Percentiles rank a stretch among this genome's conserved stretches.
Evolutionary conservation across 2,113 vertebrate species (phyloP).

Genomic region (Myrmecobius fasciatus): DNA sequence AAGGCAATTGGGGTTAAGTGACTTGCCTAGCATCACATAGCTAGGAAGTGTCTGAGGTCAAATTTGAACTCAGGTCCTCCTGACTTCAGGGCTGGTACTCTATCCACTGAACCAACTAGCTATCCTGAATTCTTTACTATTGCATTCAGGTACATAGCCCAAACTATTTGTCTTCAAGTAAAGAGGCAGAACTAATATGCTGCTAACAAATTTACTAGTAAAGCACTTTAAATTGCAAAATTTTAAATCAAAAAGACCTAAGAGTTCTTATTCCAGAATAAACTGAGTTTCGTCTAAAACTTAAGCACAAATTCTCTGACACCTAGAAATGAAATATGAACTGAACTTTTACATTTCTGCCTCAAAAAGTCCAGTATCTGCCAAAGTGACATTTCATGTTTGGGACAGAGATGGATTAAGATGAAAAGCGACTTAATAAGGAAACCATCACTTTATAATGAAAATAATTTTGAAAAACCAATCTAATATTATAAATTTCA

Average conservation of each 20-base stretch:
- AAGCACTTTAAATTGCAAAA: constrained; percentile 24
- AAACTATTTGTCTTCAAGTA: constrained; percentile 9
- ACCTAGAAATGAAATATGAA: constrained; percentile 41
- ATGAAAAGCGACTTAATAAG: neutral
- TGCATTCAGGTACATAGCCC: neutral
- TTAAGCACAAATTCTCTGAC: constrained; percentile 46
- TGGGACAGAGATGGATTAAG: neutral
- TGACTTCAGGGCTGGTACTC: too few species aligned
- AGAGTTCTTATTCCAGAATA: constrained; percentile 36
- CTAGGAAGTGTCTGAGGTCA: too few species aligned
- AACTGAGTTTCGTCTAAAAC: constrained; percentile 30
- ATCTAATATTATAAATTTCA: constrained; percentile 4
- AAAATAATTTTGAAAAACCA: constrained; percentile 21
- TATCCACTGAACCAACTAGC: too few species aligned
- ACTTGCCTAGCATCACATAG: too few species aligned
- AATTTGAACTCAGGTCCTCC: too few species aligned
- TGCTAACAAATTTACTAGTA: constrained; percentile 9
- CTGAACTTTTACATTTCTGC: constrained; percentile 50
- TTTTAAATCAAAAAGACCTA: constrained; percentile 41
- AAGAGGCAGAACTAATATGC: neutral
- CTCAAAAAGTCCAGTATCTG: constrained; percentile 17
- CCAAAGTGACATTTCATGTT: constrained; percentile 27
- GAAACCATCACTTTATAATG: neutral
- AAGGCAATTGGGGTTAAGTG: too few species aligned
- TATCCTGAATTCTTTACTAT: neutral